phyloP scores from a whole-genome alignment of 2,113 vertebrate species.

The Chaetorhynchus papuensis region DNA sequence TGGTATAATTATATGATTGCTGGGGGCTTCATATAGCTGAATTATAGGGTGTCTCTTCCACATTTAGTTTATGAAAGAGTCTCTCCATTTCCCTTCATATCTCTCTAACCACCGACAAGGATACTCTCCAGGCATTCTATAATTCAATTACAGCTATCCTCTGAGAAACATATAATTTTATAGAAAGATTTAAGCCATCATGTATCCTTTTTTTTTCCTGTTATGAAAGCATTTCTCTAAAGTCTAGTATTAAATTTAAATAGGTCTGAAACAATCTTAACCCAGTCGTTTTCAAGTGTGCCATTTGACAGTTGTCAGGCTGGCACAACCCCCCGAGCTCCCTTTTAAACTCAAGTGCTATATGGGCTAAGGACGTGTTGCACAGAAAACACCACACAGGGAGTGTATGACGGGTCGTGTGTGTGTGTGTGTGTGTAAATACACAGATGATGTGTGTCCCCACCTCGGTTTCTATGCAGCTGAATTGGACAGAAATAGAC shows the following conservation, averaged over 20 bases:
- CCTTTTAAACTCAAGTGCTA: not conserved
- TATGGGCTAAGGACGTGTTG: not conserved
- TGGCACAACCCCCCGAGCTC: not conserved
- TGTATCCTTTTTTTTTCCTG: constrained; percentile 57
- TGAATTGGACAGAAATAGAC: not conserved
- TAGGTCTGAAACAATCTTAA: constrained; percentile 53
- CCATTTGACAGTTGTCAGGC: not conserved
- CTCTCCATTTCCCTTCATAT: constrained; percentile 47
- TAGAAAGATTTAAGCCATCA: constrained; percentile 70
- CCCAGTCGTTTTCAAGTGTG: constrained; percentile 29
- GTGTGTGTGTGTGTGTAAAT: not conserved
- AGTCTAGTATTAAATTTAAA: constrained; percentile 65
- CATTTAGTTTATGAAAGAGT: constrained; percentile 57
- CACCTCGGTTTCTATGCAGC: not conserved
- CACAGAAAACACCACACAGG: not conserved
- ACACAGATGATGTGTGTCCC: fast-evolving
- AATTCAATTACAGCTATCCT: constrained; percentile 76
- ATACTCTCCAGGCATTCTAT: constrained; percentile 72
- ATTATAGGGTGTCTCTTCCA: constrained; percentile 69
- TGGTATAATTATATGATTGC: constrained; percentile 71
- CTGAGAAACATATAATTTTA: constrained; percentile 76
- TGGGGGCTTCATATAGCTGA: constrained; percentile 72
- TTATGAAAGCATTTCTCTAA: constrained; percentile 71
- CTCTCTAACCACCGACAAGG: constrained; percentile 67
- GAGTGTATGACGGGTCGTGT: fast-evolving